Base-by-base conservation (phyloP, 2,888 invertebrate species). In the Ennomos fuscantarius region DNA sequence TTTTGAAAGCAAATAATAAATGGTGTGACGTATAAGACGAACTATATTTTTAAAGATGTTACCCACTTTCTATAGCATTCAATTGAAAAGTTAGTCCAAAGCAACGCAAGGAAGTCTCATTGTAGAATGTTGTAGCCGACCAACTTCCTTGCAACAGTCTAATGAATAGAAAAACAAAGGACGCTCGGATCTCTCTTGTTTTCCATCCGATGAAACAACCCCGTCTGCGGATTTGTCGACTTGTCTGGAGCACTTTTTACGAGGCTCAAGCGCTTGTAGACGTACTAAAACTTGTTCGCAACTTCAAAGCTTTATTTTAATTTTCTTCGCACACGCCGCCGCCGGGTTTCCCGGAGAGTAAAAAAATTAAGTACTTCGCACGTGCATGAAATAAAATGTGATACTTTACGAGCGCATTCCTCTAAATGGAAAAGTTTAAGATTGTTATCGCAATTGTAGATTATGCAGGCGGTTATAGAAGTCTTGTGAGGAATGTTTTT, bases 221-320 rank as follows among this genome's bases (percentile, higher is more conserved):
- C 79, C 70, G 82, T 86, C 85, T 84, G 80, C 82, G 78, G 78
- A 82, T 79, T 84, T 80, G 80, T 76, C 75, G 77, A 71, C 75
- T 78, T 78, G 81, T 81, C 81, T 80, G 76, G 70, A 75, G 77
- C 73, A 76, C 76, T 87, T 89, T 89, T 89, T 86, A 85, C 76
- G 82, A 79, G 72, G 63, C 72, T 73, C 75, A 60, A 66, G 81
- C 76, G 74, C 74, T 76, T 68, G 76, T 78, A 83, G 83, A 81
- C 82, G 82, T 77, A 82, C 79, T 85, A 82, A 86, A 87, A 87
- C 81, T 88, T 84, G 84, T 79, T 82, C 81, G 72, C 79, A 82
- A 89, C 81, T 87, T 88, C 82, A 77, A 84, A 84, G 84, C 84
- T 89, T 86, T 86, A 88, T 89, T 91, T 91, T 91, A 89, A 91